Evolutionary conservation across 2,888 invertebrate genomes (phyloP), one percentile per base, ranked within the genome.

Genomic region (Hetaerina titia): DNA sequence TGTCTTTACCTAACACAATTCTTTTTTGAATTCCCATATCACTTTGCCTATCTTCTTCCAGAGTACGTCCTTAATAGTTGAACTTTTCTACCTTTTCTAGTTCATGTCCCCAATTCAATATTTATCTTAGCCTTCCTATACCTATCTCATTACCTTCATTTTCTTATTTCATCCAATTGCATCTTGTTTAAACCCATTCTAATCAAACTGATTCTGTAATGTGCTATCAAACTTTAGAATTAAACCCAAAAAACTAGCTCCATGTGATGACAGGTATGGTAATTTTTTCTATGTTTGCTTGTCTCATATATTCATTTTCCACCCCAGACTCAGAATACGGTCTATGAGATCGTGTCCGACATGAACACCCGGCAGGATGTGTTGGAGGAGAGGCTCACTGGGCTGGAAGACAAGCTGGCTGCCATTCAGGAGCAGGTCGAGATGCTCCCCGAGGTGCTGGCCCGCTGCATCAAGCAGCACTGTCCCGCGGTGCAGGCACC

Each of bases 321-420:
- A n/a, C 94, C 97, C 96, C 98, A 99, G 99, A 99, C 99, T 96
- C 99, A 99, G 97, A 99, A 99, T 96, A 99, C 99, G 95, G 99
- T 99, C 96, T 99, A 99, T 97, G 99, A 99, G 97, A 98, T 99
- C 96, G 99, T 99, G 96, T 99, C 99, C 95, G 99, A 99, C 96
- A 99, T 99, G 98, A 99, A 99, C 96, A 98, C 98, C 95, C 98
- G 99, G 95, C 99, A 99, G 97, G 99, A 99, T 96, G 98, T 98
- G 94, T 98, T 99, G 96, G 99, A 99, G 97, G 99, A 99, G 97
- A 98, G 99, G 96, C 97, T 99, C 96, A 98, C 98, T 96, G 98
- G 98, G 96, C 98, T 99, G 97, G 99, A 99, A 97, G 99, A 99
- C 96, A 99, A 99, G 97, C 97, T 99, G 96, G 98, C 98, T 96